A percentile compares a stretch with the other conserved stretches of the same genome.
phyloP scores from a whole-genome alignment of 2,888 invertebrate species.

The Beris chalybata region DNA sequence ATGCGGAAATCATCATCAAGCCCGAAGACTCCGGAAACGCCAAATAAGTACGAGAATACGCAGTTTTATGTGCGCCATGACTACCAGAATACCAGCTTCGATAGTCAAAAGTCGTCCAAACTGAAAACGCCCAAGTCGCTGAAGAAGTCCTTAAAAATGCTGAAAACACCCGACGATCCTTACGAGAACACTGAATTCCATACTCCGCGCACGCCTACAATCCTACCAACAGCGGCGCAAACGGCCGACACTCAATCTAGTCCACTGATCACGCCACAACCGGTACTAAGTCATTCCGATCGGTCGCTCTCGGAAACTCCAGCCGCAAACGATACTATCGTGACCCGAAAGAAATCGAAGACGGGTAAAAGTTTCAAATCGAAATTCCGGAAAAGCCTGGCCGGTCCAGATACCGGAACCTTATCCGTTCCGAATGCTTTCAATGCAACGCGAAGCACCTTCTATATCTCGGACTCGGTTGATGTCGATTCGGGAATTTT shows the following conservation, averaged over 20 bases:
- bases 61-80: slow-evolving; percentile 46
- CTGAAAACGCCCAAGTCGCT: slow-evolving; percentile 36
- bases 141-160: slow-evolving; percentile 27
- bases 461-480: slow-evolving; percentile 70
- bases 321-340: slow-evolving; percentile 22
- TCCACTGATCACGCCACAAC: slow-evolving; percentile 16
- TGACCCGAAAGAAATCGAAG: slow-evolving; percentile 57
- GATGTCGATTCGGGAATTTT: slow-evolving; percentile 67
- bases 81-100: slow-evolving; percentile 32
- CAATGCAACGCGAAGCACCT: slow-evolving; percentile 68
- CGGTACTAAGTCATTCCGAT: slow-evolving; percentile 48
- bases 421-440: slow-evolving; percentile 60
- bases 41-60: slow-evolving; percentile 50
- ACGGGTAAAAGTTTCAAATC: slow-evolving; percentile 62
- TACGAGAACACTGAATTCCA: slow-evolving; percentile 49
- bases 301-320: slow-evolving; percentile 41
- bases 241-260: slow-evolving; percentile 25
- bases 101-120: slow-evolving; percentile 22
- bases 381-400: slow-evolving; percentile 62
- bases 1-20: slow-evolving; percentile 13
- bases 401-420: slow-evolving; percentile 58
- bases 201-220: slow-evolving; percentile 41
- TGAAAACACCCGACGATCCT: slow-evolving; percentile 40
- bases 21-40: slow-evolving; percentile 50
- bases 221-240: slow-evolving; percentile 8